phyloP scores from a whole-genome alignment of 2,888 invertebrate species.

The Drosophila dives region DNA sequence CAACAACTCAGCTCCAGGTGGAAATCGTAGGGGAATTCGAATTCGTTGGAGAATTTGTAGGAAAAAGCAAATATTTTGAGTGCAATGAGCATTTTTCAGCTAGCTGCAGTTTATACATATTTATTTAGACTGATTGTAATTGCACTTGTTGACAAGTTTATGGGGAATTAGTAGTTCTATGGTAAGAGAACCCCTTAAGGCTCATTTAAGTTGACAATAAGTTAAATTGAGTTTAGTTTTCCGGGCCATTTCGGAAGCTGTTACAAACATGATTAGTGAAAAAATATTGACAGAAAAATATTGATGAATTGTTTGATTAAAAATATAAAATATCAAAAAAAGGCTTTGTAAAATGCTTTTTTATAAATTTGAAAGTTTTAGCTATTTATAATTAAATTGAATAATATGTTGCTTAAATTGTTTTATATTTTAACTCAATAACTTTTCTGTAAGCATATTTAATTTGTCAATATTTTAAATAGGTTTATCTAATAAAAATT shows the following conservation, averaged over 20 bases:
- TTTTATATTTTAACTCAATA: neutral
- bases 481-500: neutral
- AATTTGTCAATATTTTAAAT: neutral
- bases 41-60: conserved; percentile 14
- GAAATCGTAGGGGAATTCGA: neutral
- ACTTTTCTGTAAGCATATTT: neutral
- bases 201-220: conserved; percentile 1
- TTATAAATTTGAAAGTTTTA: neutral
- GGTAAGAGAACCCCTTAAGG: neutral
- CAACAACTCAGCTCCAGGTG: conserved; percentile 4
- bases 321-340: neutral
- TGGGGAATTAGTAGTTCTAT: neutral
- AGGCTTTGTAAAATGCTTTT: neutral
- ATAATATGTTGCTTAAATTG: neutral
- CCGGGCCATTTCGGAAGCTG: neutral
- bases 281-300: neutral
- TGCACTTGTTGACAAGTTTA: conserved; percentile 15
- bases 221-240: neutral
- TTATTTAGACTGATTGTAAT: conserved; percentile 32
- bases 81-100: conserved; percentile 17
- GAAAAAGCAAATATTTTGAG: conserved; percentile 46
- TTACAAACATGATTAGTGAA: neutral
- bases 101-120: conserved; percentile 13
- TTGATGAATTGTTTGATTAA: neutral
- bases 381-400: neutral